Percentiles rank a stretch among this genome's conserved stretches.
Evolutionary conservation across 2,888 invertebrate genomes (phyloP).

Genomic region (Pandemis heparana): DNA sequence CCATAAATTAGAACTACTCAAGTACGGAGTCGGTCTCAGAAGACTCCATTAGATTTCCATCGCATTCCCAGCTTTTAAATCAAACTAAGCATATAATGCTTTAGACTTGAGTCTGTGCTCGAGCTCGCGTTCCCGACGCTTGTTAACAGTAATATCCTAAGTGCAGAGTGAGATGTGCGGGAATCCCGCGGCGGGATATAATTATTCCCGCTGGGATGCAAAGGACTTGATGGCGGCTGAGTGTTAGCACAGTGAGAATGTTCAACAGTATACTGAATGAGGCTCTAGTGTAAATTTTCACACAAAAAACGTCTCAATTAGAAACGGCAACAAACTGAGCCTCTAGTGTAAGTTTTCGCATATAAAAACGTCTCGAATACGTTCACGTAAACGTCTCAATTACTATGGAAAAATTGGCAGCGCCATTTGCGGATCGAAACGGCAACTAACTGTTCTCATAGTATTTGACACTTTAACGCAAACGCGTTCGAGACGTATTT

Average conservation of each 20-base stretch:
- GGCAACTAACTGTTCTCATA: too few species aligned
- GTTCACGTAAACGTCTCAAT: too few species aligned
- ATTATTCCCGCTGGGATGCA: conserved; percentile 30
- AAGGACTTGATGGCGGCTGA: conserved; percentile 4
- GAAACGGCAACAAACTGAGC: too few species aligned
- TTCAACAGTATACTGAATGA: background rate
- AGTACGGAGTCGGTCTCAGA: background rate
- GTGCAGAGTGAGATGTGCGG: conserved; percentile 27
- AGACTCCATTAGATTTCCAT: background rate
- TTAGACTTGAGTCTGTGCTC: conserved; percentile 1
- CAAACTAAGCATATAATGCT: conserved; percentile 5
- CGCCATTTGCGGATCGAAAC: too few species aligned
- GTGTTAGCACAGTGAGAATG: background rate
- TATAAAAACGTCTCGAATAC: too few species aligned
- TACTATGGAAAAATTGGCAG: too few species aligned
- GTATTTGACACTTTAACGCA: too few species aligned
- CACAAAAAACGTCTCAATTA: too few species aligned
- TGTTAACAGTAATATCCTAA: conserved; percentile 30
- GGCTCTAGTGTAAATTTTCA: too few species aligned
- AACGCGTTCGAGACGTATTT: too few species aligned
- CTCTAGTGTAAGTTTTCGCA: too few species aligned
- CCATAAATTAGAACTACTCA: background rate
- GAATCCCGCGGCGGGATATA: conserved; percentile 20
- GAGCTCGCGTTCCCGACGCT: conserved; percentile 4
- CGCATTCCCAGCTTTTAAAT: background rate